Evolutionary conservation across 37 sponge, comb jelly and placozoan genomes (phyloP), one percentile per base, ranked within the genome.

Genomic region (Geodia barretti): DNA sequence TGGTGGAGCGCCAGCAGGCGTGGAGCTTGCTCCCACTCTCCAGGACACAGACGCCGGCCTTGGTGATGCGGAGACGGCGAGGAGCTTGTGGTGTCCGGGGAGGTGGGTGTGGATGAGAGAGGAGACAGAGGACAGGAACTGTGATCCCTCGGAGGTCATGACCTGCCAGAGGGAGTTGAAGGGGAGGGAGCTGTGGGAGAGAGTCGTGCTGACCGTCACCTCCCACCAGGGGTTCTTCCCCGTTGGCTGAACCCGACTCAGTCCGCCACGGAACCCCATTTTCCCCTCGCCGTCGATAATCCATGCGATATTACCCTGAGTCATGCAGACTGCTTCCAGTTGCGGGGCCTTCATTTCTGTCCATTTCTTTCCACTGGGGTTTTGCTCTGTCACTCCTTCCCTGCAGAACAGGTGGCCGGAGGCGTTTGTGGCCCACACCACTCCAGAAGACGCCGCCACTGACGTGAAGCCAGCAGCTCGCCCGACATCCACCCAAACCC

Each of bases 191-290:
- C 72, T 60, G 32, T 34, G 30, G 23, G 76, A 69, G 41, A 69
- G 5, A n/a, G 41, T 30, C 4, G 73, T 59, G 41, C 73, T 74
- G 40, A 84, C 69, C 0, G 40, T 35, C 47, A 89, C 87, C 68
- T 93, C 83, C 93, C 93, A 93, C 93, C 93, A 93, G 0, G 86
- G 86, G 32, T 79, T 82, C 28, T 60, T 73, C 59, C 93, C 93
- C 8, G 39, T 34, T 0, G 93, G 89, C 26, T 73, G 77, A 3
- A 25, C 24, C 35, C 40, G 38, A 19, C 68, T 61, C 36, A 86
- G 60, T 3, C 89, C 93, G 60, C 79, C 64, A 19, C 86, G 77
- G 63, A 95, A 95, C 20, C 81, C 92, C 2, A 95, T 63, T 24
- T 39, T 60, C 0, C 84, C 81, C 0, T 94, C 79, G 9, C 76